A percentile compares a stretch with the other conserved stretches of the same genome.
Evolutionary conservation across 2,113 vertebrate genomes (phyloP).

Genomic region (Chiloscyllium plagiosum): DNA sequence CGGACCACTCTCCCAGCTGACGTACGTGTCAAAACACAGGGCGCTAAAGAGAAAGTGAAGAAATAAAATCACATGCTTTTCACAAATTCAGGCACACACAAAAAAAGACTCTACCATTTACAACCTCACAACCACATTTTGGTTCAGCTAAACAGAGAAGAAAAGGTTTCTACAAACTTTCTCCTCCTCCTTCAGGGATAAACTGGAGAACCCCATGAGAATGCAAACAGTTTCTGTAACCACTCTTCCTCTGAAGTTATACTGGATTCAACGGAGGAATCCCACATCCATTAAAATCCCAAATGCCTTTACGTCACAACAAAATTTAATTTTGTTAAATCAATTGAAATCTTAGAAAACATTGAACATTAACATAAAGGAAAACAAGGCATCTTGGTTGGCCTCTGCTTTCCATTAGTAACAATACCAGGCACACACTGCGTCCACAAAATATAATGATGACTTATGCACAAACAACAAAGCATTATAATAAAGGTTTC

Average conservation of each 20-base stretch:
- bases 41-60: not conserved
- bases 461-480: not conserved
- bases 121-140: not conserved
- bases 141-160: not conserved
- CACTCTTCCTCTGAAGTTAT: not conserved
- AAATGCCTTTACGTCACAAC: not conserved
- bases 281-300: not conserved
- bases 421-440: not conserved
- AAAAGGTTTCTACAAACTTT: not conserved
- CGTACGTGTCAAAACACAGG: constrained; percentile 25
- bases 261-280: not conserved
- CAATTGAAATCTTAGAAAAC: not conserved
- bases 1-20: constrained; percentile 18
- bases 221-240: not conserved
- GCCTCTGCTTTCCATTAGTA: not conserved
- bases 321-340: not conserved
- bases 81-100: not conserved
- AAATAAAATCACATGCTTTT: too few species aligned
- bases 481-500: not conserved
- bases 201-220: not conserved
- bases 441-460: not conserved
- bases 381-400: not conserved
- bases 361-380: not conserved
- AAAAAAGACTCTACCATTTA: not conserved
- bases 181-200: not conserved